Base-by-base conservation (phyloP, 1,140 invertebrate species). In the Brachionus calyciflorus region DNA sequence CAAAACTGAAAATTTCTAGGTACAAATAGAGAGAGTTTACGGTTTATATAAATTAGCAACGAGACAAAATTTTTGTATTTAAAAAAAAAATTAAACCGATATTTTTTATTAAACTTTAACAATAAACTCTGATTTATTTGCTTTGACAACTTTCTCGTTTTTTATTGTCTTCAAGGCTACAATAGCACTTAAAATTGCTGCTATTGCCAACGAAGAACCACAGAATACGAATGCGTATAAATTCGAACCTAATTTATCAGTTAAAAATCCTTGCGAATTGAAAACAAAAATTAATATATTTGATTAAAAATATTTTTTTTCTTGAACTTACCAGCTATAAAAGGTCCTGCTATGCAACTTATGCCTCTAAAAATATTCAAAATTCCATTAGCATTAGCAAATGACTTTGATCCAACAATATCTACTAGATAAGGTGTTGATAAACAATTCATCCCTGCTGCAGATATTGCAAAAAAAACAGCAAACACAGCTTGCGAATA, bases 381-480 rank as follows among this genome's bases (percentile, higher is more conserved):
- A 19, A 73, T 51, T 5, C 69, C 69, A 24, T 51, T 49, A 33
- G 46, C 69, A 37, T 73, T 49, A 3, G 30, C 30, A 41, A 73
- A 73, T 19, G 30, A n/a, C 12, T 73, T 19, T 6, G 30, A 55
- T 21, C 69, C 69, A 12, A 73, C 69, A 12, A 55, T 55, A 49
- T 73, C 69, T 2, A 73, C 51, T 24, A 73, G n/a, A 55, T 73
- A 73, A 19, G 69, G 69, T 17, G 46, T 73, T 12, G 51, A 19
- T 12, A 73, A 28, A 51, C 46, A 51, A 55, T 73, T 73, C 48
- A 73, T 73, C 14, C 69, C 69, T 3, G 46, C 69, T 26, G 46
- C n/a, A 40, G 69, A 26, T 17, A 55, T 51, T 40, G 44, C 46
- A 73, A 73, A 73, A 14, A 51, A 10, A 24, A 21, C 69, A 33